Conservation (phyloP, 2,797 vertebrate species). For the Glossophaga mutica region DNA sequence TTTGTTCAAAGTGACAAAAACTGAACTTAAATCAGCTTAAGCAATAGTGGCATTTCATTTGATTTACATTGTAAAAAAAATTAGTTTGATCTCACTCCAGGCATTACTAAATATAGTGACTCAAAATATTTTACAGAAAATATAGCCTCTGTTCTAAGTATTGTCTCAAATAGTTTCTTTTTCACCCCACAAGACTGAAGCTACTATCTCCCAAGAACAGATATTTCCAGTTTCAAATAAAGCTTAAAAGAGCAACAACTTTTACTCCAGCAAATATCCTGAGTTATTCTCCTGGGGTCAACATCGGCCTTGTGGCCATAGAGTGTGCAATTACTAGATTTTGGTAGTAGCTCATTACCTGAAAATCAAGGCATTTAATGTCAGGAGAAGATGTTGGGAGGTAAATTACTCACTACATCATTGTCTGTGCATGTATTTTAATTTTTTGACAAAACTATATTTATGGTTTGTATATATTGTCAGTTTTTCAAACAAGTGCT, state of each 20-base stretch:
- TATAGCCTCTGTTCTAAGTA: background rate
- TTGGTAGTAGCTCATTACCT: background rate
- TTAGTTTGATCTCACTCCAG: background rate
- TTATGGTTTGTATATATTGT: background rate
- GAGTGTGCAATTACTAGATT: accelerated
- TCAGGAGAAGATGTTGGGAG: background rate
- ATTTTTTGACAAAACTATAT: background rate
- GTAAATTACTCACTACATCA: background rate
- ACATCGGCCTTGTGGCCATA: accelerated
- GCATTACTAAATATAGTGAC: background rate
- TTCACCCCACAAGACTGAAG: background rate
- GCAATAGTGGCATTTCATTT: background rate
- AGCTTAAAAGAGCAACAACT: background rate
- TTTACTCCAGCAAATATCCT: background rate
- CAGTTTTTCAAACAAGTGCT: background rate
- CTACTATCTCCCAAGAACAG: background rate
- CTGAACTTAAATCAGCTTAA: background rate
- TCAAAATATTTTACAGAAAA: background rate
- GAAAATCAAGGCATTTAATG: background rate
- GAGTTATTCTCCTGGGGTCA: background rate
- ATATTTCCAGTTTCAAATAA: background rate
- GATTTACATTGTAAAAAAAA: background rate
- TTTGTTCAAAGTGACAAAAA: conserved; percentile 8
- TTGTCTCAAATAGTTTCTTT: background rate
- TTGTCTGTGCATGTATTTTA: background rate